Percentiles rank a stretch among this genome's conserved stretches.
phyloP scores from a whole-genome alignment of 2,888 invertebrate species.

The Hetaerina titia region DNA sequence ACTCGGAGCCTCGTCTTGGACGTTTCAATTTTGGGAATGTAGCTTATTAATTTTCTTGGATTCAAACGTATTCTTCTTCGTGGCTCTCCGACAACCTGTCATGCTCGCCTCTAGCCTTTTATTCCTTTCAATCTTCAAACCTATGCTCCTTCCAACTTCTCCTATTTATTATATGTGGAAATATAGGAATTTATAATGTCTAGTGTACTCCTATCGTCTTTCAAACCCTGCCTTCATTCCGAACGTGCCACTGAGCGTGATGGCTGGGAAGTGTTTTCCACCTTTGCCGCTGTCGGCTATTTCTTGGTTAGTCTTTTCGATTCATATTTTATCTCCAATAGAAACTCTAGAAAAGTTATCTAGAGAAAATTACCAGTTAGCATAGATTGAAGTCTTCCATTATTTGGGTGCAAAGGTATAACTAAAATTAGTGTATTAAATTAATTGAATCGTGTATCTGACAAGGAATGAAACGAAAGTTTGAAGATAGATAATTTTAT shows the following conservation, averaged over 20 bases:
- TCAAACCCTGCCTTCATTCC: background rate
- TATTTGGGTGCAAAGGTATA: too few relatives aligned
- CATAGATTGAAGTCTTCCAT: too few relatives aligned
- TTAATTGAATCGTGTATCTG: too few relatives aligned
- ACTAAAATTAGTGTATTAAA: too few relatives aligned
- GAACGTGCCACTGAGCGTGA: background rate
- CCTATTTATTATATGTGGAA: background rate
- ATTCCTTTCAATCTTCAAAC: background rate
- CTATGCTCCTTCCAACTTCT: background rate
- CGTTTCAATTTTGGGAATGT: slow-evolving; percentile 66
- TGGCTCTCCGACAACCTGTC: background rate
- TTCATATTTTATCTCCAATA: too few relatives aligned
- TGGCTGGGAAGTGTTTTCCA: background rate
- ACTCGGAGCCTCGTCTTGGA: slow-evolving; percentile 48
- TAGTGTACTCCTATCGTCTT: background rate
- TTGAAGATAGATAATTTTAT: too few relatives aligned
- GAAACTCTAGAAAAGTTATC: too few relatives aligned
- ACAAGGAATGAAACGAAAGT: too few relatives aligned
- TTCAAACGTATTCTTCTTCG: background rate
- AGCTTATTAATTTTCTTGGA: slow-evolving; percentile 49
- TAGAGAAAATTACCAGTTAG: too few relatives aligned
- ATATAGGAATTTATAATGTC: too few relatives aligned
- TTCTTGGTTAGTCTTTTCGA: too few relatives aligned
- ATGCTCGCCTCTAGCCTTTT: background rate
- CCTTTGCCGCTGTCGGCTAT: background rate